These are phyloP conservation scores for Mastomys natalensis DNA, from an alignment of 2,113 vertebrate species.

Conservation along the genomic window DNA sequence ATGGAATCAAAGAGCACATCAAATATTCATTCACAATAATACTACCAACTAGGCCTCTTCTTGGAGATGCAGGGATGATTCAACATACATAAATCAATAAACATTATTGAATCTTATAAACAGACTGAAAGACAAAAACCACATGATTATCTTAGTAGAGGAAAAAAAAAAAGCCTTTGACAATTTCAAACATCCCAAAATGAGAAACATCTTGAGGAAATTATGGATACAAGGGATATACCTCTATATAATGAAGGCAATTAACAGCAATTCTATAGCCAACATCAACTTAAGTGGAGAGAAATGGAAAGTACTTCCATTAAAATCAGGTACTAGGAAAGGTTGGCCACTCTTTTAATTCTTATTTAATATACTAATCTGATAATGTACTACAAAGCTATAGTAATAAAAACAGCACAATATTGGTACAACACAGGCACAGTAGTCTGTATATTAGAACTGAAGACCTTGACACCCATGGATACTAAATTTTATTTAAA, in stretches of 20 bases:
- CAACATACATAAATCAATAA: background rate
- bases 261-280: background rate
- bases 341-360: background rate
- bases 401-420: background rate
- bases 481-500: background rate
- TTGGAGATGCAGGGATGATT: background rate
- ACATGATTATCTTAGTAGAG: background rate
- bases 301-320: background rate
- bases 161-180: too few species aligned
- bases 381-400: background rate
- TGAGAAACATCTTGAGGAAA: background rate
- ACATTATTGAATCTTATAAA: background rate
- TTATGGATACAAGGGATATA: background rate
- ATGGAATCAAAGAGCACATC: background rate
- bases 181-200: background rate
- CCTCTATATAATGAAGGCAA: background rate
- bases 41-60: background rate
- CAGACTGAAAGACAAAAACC: background rate
- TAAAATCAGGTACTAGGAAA: background rate
- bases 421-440: background rate
- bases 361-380: background rate
- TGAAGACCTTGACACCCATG: background rate
- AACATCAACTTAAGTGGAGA: background rate
- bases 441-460: background rate
- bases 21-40: background rate